Percentiles rank a stretch among this genome's conserved stretches.
These are phyloP conservation scores for Symphodus melops DNA, from an alignment of 2,113 vertebrate species.

Conservation along the genomic window DNA sequence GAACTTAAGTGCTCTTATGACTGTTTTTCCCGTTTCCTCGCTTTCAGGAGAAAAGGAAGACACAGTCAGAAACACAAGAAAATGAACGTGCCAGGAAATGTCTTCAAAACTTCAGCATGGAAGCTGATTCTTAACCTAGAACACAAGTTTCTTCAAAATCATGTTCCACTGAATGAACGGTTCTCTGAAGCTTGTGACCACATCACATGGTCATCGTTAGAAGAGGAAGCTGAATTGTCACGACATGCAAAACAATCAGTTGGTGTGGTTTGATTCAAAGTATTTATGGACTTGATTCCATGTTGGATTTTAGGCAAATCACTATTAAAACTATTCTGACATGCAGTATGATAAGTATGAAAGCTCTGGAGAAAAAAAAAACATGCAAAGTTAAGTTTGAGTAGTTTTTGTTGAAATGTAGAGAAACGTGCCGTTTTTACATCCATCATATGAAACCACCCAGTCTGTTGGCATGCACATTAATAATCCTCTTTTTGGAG, in stretches of 20 bases:
- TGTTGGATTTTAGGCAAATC: too few species aligned
- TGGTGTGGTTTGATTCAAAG: background rate
- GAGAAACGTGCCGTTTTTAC: background rate
- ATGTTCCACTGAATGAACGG: background rate
- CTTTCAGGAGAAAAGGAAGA: background rate
- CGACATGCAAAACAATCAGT: background rate
- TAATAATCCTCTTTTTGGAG: background rate
- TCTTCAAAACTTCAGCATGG: background rate
- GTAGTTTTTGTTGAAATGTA: background rate
- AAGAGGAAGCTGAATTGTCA: background rate
- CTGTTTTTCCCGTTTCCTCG: background rate
- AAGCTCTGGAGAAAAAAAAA: background rate
- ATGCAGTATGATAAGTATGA: background rate
- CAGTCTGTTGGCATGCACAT: slow-evolving; percentile 13
- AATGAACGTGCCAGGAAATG: background rate
- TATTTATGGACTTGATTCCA: background rate
- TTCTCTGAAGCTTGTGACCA: background rate
- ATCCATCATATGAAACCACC: background rate
- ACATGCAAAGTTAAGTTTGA: background rate
- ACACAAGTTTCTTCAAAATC: background rate
- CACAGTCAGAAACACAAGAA: background rate
- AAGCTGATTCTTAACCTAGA: background rate
- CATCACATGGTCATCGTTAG: background rate
- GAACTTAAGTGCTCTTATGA: slow-evolving; percentile 22
- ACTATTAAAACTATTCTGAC: background rate